Percentiles rank a stretch among this genome's conserved stretches.
phyloP scores from a whole-genome alignment of 2,113 vertebrate species.

The Maccullochella peelii region DNA sequence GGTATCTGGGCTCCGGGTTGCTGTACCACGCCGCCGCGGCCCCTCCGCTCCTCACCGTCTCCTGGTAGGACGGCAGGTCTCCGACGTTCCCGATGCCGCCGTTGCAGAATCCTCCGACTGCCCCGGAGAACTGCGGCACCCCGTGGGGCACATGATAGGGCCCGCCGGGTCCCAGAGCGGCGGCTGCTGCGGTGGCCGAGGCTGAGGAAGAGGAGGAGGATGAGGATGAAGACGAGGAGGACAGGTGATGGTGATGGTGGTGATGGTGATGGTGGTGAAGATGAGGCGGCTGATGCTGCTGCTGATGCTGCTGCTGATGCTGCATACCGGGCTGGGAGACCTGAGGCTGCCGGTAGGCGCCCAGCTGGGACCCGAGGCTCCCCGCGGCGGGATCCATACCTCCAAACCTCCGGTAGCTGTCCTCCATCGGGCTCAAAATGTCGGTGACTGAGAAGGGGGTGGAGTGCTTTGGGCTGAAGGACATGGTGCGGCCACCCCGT shows the following conservation, averaged over 20 bases:
- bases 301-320: conserved; percentile 77
- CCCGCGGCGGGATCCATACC: conserved; percentile 81
- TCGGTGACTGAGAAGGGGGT: conserved; percentile 95
- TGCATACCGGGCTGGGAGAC: conserved; percentile 80
- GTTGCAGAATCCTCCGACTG: conserved; percentile 90
- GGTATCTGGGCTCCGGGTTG: conserved; percentile 90
- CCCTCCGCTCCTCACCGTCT: conserved; percentile 86
- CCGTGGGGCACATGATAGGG: conserved; percentile 87
- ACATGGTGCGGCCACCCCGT: conserved; percentile 88
- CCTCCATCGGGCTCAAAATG: conserved; percentile 94
- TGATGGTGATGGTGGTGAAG: conserved; percentile 72
- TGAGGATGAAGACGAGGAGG: conserved; percentile 79
- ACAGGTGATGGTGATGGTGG: conserved; percentile 77
- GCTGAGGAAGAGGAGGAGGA: conserved; percentile 59
- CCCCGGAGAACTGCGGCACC: conserved; percentile 89
- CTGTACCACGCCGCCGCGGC: conserved; percentile 89
- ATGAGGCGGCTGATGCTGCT: conserved; percentile 65
- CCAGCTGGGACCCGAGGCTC: conserved; percentile 82
- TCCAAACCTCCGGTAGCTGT: conserved; percentile 92
- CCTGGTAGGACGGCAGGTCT: conserved; percentile 91
- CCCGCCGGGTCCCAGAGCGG: conserved; percentile 77
- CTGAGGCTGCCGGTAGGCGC: conserved; percentile 86
- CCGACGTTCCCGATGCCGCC: conserved; percentile 87
- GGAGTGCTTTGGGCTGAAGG: conserved; percentile 95
- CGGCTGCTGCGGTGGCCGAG: conserved; percentile 31